Evolutionary conservation across 2,797 vertebrate species (phyloP).

Genomic region (Myotis pilosus): DNA sequence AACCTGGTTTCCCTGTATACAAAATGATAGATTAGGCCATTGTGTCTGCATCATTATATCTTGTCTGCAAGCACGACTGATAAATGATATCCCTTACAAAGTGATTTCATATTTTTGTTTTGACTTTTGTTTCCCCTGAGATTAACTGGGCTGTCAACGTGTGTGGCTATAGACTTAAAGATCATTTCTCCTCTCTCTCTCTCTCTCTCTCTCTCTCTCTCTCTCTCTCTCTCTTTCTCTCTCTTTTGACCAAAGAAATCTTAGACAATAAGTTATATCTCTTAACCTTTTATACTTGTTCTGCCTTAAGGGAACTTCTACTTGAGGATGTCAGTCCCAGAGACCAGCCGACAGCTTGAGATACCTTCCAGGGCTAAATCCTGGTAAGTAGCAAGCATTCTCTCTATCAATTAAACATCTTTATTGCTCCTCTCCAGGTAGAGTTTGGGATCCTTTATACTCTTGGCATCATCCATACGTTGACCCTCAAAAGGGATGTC

Average conservation of each 20-base stretch:
- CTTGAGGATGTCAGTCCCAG: background rate
- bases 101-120: slow-evolving; percentile 47
- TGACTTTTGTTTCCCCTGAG: slow-evolving; percentile 25
- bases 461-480: background rate
- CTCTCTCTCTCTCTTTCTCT: background rate
- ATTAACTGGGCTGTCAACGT: background rate
- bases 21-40: background rate
- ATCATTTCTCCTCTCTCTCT: background rate
- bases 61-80: background rate
- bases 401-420: background rate
- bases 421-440: background rate
- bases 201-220: background rate
- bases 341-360: background rate
- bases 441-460: background rate
- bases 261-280: background rate
- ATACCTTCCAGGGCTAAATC: background rate
- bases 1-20: background rate
- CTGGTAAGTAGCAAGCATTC: background rate
- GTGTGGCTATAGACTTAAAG: background rate
- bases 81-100: slow-evolving; percentile 27
- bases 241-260: background rate
- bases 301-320: background rate
- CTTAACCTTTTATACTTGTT: background rate
- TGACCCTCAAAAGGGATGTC: background rate
- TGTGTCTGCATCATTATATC: background rate